A percentile compares a stretch with the other conserved stretches of the same genome.
phyloP scores from a whole-genome alignment of 2,113 vertebrate genomes.

The Eolophus roseicapilla region DNA sequence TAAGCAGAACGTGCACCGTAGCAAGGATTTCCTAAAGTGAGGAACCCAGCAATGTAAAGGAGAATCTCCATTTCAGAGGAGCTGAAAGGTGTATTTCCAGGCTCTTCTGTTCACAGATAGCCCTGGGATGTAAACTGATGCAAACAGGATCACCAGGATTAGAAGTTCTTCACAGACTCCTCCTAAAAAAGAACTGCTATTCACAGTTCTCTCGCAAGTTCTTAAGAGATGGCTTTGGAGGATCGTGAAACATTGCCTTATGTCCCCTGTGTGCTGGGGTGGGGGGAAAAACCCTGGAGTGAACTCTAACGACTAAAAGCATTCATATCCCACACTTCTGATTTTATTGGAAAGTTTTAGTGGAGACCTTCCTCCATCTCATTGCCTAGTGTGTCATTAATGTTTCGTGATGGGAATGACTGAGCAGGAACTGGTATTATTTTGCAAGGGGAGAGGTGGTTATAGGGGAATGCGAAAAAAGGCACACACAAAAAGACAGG shows the following conservation, averaged over 20 bases:
- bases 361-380: not conserved
- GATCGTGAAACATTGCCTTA: not conserved
- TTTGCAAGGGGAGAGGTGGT: not conserved
- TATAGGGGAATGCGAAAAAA: not conserved
- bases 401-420: not conserved
- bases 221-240: not conserved
- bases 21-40: not conserved
- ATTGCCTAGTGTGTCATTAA: not conserved
- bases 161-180: slow-evolving; percentile 2
- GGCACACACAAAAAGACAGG: not conserved
- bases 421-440: not conserved
- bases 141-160: slow-evolving; percentile 36
- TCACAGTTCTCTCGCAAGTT: not conserved
- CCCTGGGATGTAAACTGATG: slow-evolving; percentile 12
- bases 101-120: not conserved
- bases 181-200: slow-evolving; percentile 15
- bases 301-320: not conserved
- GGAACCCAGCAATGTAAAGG: not conserved
- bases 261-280: not conserved
- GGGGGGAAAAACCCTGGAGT: not conserved
- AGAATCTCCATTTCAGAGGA: not conserved
- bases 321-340: not conserved
- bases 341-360: not conserved
- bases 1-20: not conserved
- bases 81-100: slow-evolving; percentile 14